A percentile compares a stretch with the other conserved stretches of the same genome.
Conservation (phyloP, 2,113 vertebrate species). For the Capra hircus region DNA sequence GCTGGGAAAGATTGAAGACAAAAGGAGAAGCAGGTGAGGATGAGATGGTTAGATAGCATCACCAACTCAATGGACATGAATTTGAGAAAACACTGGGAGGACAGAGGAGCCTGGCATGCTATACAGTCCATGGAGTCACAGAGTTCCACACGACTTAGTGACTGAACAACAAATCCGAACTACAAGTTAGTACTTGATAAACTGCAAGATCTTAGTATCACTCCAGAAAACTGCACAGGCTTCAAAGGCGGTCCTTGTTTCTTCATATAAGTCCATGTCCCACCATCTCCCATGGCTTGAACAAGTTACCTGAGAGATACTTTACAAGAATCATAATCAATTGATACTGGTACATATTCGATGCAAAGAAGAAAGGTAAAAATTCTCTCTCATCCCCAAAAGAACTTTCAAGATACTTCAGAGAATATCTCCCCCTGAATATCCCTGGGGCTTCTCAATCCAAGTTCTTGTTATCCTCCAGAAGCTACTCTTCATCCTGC, state of each 20-base stretch:
- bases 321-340: background rate
- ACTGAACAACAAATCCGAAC: background rate
- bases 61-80: background rate
- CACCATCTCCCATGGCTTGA: background rate
- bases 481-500: background rate
- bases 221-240: background rate
- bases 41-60: background rate
- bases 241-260: background rate
- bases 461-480: background rate
- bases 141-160: background rate
- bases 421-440: background rate
- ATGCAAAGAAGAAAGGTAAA: background rate
- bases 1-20: background rate
- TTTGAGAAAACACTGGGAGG: background rate
- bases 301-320: background rate
- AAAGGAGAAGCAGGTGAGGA: background rate
- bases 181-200: background rate
- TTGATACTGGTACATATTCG: background rate
- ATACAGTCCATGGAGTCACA: background rate
- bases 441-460: background rate
- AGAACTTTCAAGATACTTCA: background rate
- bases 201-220: background rate
- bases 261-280: background rate
- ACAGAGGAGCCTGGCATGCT: background rate
- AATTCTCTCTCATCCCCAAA: background rate